Base-by-base conservation (phyloP, 2,888 invertebrate genomes). In the Steinernema scapterisci region DNA sequence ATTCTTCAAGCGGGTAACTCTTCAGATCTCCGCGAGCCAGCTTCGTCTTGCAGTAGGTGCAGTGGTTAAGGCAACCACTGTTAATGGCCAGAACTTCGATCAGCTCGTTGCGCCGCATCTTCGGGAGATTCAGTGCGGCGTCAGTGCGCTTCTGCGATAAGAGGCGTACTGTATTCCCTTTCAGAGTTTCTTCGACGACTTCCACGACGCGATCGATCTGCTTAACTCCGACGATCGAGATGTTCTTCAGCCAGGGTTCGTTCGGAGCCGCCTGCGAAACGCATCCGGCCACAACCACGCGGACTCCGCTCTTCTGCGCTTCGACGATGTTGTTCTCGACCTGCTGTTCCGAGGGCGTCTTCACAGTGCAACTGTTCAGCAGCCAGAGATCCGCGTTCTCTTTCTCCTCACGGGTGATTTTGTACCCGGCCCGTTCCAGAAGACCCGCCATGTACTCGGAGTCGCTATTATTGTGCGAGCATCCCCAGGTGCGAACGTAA, bases 371-470 rank as follows among this genome's bases (percentile, higher is more conserved):
- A 72, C 95, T 95, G 89, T 99, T 99, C 21, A 99, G 90, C 13
- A 99, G 89, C 96, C 97, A 97, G 43, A 99, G 89, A 88, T 96
- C 93, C 0, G 97, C 97, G 13, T 91, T 90, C 70, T 91, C 90
- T 89, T 94, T 93, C 1, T 63, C 63, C 77, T 93, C 91, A 56
- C 93, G 92, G 88, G 85, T 71, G 77, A 87, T 74, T 38, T 73
- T 75, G 73, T 84, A 87, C 7, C 87, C 87, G 19, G 82, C 81
- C 71, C 77, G 91, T 0, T 94, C 92, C 75, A 99, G 89, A 83
- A 95, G 92, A 0, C 97, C 97, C 0, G 95, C 95, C 97, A 99
- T 99, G 88, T 99, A 99, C 90, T 99, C 97, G 0, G 95, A 93
- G 88, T 99, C 97, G 0, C 95, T 95, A 88, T 92, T 95, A 89